Conservation (phyloP, 2,888 invertebrate species). For the Mimachlamys varia region DNA sequence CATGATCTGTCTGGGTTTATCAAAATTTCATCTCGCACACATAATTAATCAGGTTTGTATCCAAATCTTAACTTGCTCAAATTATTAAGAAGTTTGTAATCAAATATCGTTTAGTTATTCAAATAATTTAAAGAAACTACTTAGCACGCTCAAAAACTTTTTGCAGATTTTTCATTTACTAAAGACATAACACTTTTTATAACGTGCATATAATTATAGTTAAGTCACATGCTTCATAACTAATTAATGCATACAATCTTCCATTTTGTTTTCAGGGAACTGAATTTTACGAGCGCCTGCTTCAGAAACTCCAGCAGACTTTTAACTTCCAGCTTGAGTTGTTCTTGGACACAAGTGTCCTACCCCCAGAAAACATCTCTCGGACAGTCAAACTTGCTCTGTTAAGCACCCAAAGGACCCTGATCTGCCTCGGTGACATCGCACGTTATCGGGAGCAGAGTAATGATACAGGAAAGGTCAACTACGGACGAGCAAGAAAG, state of each 20-base stretch:
- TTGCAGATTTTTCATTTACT: too few relatives aligned
- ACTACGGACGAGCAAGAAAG: slow-evolving; percentile 90
- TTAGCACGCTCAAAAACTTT: too few relatives aligned
- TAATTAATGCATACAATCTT: not conserved
- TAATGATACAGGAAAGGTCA: slow-evolving; percentile 87
- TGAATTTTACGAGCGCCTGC: slow-evolving; percentile 89
- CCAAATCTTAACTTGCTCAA: too few relatives aligned
- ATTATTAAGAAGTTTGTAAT: too few relatives aligned
- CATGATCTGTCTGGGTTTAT: too few relatives aligned
- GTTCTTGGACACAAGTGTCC: slow-evolving; percentile 75
- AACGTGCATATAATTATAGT: too few relatives aligned
- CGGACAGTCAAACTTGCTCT: slow-evolving; percentile 89
- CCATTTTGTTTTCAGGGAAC: slow-evolving; percentile 72
- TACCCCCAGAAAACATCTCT: slow-evolving; percentile 82
- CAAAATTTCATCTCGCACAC: too few relatives aligned
- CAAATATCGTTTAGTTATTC: too few relatives aligned
- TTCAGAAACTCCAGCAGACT: slow-evolving; percentile 88
- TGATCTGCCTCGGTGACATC: slow-evolving; percentile 95
- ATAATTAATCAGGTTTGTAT: too few relatives aligned
- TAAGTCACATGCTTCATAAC: too few relatives aligned
- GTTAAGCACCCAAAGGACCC: slow-evolving; percentile 93
- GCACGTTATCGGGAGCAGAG: slow-evolving; percentile 94
- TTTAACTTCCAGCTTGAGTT: slow-evolving; percentile 87
- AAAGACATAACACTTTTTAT: too few relatives aligned
- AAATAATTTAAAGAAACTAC: too few relatives aligned